Evolutionary conservation across 2,113 vertebrate genomes (phyloP).

Genomic region (Chauna torquata): DNA sequence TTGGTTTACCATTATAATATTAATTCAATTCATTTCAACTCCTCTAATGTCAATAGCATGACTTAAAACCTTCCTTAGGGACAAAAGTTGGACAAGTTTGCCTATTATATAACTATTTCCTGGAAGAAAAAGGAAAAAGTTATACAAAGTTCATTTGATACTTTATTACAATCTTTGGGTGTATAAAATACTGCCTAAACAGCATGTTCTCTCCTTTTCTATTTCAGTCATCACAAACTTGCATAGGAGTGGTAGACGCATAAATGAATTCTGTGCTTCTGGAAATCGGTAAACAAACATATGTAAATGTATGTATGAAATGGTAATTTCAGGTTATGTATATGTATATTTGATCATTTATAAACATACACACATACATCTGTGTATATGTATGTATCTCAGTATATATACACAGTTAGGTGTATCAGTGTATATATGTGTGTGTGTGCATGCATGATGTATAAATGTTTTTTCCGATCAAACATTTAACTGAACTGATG

Average conservation of each 20-base stretch:
- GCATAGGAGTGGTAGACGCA: background rate
- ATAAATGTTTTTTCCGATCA: background rate
- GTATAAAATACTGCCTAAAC: background rate
- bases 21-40: background rate
- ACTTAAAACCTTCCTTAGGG: background rate
- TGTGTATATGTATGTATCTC: background rate
- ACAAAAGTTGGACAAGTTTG: background rate
- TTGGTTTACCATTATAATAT: background rate
- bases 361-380: background rate
- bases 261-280: background rate
- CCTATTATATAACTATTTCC: background rate
- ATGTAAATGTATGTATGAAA: background rate
- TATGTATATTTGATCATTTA: accelerated
- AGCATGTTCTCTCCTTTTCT: background rate
- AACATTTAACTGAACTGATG: background rate
- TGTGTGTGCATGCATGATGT: background rate
- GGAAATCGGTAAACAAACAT: background rate
- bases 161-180: background rate
- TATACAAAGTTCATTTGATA: background rate
- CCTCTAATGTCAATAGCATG: background rate
- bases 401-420: background rate
- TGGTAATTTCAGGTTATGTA: background rate
- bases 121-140: background rate
- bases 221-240: background rate
- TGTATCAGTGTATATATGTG: background rate